These are phyloP conservation scores for Actenoides hombroni DNA, from an alignment of 2,113 vertebrate genomes.

Conservation along the genomic window DNA sequence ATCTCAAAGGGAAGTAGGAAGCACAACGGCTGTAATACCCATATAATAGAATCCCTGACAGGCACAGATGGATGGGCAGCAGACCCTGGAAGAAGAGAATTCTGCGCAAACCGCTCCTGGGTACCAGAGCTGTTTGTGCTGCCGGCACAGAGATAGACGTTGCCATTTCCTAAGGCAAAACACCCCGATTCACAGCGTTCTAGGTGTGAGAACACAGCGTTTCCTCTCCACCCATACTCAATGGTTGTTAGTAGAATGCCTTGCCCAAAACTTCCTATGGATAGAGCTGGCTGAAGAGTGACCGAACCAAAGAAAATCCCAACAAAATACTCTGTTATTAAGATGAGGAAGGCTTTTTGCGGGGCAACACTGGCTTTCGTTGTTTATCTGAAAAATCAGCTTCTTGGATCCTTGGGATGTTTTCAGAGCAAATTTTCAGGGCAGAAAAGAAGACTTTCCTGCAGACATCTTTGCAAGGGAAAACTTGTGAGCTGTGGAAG, in stretches of 20 bases:
- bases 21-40: background rate
- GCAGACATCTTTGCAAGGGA: background rate
- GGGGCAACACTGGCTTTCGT: background rate
- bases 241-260: background rate
- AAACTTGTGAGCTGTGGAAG: background rate
- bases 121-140: background rate
- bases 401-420: background rate
- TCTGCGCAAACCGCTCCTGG: background rate
- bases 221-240: rapidly evolving
- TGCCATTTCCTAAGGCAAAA: background rate
- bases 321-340: background rate
- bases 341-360: background rate
- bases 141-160: background rate
- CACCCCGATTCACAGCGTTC: background rate
- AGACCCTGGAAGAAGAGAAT: background rate
- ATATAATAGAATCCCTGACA: background rate
- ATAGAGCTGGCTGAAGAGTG: background rate
- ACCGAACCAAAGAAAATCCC: background rate
- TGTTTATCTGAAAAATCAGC: background rate
- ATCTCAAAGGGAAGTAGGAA: background rate
- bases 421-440: background rate
- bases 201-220: rapidly evolving
- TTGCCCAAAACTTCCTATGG: background rate
- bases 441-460: background rate
- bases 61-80: background rate